Percentiles rank a stretch among this genome's conserved stretches.
Conservation (phyloP, 1,140 invertebrate species). For the Sipha flava region DNA sequence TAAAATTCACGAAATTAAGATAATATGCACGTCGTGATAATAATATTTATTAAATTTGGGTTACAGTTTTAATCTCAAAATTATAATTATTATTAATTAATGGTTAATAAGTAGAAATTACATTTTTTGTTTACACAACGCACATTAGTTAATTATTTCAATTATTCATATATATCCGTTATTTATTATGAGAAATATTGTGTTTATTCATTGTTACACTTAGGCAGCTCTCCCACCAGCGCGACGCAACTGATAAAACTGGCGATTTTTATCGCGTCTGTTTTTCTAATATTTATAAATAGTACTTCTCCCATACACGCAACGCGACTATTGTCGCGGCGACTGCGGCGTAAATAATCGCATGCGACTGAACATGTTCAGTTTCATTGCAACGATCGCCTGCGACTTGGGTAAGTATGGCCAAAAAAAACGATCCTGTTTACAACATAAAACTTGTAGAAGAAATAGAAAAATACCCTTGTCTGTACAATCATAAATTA, state of each 20-base stretch:
- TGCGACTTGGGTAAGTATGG: background rate
- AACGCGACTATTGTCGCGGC: background rate
- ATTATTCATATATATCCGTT: too few relatives aligned
- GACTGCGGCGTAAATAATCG: background rate
- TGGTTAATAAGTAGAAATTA: too few relatives aligned
- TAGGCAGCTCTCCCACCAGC: background rate
- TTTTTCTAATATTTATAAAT: background rate
- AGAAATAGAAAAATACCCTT: background rate
- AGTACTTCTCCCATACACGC: background rate
- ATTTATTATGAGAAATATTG: too few relatives aligned
- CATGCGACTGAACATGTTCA: background rate
- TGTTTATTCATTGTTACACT: too few relatives aligned
- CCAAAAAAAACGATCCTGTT: background rate
- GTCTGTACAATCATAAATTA: background rate
- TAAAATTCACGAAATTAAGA: too few relatives aligned
- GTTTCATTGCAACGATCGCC: background rate
- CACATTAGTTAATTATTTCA: too few relatives aligned
- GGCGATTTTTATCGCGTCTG: background rate
- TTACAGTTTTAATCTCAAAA: too few relatives aligned
- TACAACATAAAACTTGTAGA: background rate
- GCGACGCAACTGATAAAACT: background rate
- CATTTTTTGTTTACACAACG: too few relatives aligned
- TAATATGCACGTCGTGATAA: too few relatives aligned
- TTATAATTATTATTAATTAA: too few relatives aligned
- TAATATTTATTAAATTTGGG: too few relatives aligned